Conservation (phyloP, 2,797 vertebrate genomes). For the Novumbra hubbsi region DNA sequence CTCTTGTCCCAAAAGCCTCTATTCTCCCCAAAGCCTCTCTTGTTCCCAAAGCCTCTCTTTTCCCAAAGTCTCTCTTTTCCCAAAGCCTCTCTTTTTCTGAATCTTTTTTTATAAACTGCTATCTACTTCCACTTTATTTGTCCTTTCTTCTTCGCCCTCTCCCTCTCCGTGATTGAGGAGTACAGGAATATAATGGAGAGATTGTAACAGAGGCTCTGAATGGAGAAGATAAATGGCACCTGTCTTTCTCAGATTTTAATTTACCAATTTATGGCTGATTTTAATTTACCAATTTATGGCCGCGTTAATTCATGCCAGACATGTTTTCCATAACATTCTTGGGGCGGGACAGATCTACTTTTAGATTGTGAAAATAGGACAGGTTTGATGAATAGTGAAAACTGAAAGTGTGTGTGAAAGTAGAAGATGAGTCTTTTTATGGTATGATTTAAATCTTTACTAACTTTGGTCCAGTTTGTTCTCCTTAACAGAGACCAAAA, state of each 20-base stretch:
- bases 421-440: background rate
- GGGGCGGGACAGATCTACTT: slow-evolving; percentile 27
- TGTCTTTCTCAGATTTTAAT: background rate
- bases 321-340: background rate
- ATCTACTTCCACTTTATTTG: background rate
- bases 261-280: slow-evolving; percentile 10
- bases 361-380: slow-evolving; percentile 1
- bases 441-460: slow-evolving; percentile 3
- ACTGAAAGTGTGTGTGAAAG: slow-evolving; percentile 9
- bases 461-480: slow-evolving; percentile 11
- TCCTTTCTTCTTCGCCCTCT: background rate
- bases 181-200: background rate
- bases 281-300: slow-evolving; percentile 17
- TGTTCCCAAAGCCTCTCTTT: too few relatives aligned
- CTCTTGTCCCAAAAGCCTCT: background rate
- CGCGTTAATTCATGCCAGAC: background rate
- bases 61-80: slow-evolving; percentile 9
- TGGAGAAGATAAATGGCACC: background rate
- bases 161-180: background rate
- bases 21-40: background rate
- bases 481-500: background rate
- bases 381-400: slow-evolving; percentile 18
- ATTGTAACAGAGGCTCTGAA: background rate
- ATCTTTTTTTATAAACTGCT: too few relatives aligned
- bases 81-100: background rate